Evolutionary conservation across 2,113 vertebrate species (phyloP).

Genomic region (Athene cunicularia): DNA sequence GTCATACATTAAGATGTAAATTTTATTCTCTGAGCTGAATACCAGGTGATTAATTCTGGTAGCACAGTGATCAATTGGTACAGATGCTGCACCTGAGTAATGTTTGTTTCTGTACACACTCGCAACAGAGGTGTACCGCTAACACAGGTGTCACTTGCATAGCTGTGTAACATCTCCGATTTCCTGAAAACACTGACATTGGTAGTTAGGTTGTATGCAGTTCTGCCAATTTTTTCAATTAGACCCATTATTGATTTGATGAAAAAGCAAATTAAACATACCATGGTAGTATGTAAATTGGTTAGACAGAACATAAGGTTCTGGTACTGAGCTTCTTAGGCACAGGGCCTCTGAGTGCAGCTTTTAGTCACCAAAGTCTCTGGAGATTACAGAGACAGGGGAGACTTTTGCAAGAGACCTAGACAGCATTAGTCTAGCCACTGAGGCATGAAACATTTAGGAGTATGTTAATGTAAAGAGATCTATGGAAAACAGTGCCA

Average conservation of each 20-base stretch:
- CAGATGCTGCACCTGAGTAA: conserved; percentile 76
- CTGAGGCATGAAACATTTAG: background rate
- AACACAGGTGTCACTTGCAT: conserved; percentile 69
- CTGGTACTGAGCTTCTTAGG: conserved; percentile 54
- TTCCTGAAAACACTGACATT: conserved; percentile 61
- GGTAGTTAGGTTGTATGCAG: conserved; percentile 52
- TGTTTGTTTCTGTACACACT: conserved; percentile 68
- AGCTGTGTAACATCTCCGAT: conserved; percentile 19
- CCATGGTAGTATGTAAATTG: conserved; percentile 70
- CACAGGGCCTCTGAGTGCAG: background rate
- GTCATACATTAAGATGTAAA: conserved; percentile 78
- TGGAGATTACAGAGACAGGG: background rate
- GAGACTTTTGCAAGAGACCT: background rate
- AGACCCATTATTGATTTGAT: conserved; percentile 77
- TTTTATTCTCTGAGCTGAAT: conserved; percentile 73
- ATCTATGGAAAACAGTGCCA: background rate
- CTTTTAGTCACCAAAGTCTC: conserved; percentile 13
- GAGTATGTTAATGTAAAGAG: background rate
- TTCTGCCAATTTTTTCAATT: conserved; percentile 82
- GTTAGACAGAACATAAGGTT: conserved; percentile 68
- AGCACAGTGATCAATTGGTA: conserved; percentile 68
- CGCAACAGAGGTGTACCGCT: conserved; percentile 34
- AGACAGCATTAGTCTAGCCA: background rate
- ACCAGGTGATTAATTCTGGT: conserved; percentile 77
- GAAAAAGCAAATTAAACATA: conserved; percentile 81